Percentiles rank a stretch among this genome's conserved stretches.
These are phyloP conservation scores for Podarcis raffonei DNA, from an alignment of 2,113 vertebrate species.

Conservation along the genomic window DNA sequence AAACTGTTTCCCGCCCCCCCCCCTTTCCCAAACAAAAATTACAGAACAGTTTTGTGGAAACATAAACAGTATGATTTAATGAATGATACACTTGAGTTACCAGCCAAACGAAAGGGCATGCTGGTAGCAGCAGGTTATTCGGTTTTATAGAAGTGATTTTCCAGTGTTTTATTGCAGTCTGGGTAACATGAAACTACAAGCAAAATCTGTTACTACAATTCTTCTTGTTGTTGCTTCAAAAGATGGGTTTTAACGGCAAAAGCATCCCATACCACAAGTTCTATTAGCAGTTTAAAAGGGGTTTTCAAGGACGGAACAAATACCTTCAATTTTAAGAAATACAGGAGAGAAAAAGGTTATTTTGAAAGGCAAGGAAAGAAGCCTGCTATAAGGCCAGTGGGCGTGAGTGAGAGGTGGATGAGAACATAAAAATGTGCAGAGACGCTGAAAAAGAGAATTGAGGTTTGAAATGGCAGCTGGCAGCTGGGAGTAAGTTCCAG, in stretches of 20 bases:
- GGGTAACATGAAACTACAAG: constrained; percentile 38
- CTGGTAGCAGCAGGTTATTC: constrained; percentile 37
- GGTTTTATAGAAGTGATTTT: constrained; percentile 55
- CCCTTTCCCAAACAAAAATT: constrained; percentile 34
- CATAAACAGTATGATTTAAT: constrained; percentile 53
- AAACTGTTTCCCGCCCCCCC: constrained; percentile 18
- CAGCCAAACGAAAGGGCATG: constrained; percentile 31
- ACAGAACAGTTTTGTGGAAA: constrained; percentile 28
- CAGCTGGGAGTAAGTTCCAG: background rate
- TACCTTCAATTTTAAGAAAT: constrained; percentile 6
- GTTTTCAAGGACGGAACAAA: background rate
- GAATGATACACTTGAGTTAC: constrained; percentile 45
- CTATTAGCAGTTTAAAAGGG: constrained; percentile 15
- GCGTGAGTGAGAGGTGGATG: background rate
- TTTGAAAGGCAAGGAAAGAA: background rate
- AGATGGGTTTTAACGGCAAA: constrained; percentile 14
- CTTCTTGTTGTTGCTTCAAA: constrained; percentile 21
- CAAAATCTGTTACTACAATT: constrained; percentile 16
- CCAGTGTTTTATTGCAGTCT: constrained; percentile 56
- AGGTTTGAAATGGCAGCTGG: background rate
- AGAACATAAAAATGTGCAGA: background rate
- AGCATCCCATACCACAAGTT: background rate
- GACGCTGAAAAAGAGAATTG: background rate
- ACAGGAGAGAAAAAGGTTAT: background rate
- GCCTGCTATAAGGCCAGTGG: background rate